phyloP scores from a whole-genome alignment of 1,140 invertebrate species.

The Ganaspis sp. region DNA sequence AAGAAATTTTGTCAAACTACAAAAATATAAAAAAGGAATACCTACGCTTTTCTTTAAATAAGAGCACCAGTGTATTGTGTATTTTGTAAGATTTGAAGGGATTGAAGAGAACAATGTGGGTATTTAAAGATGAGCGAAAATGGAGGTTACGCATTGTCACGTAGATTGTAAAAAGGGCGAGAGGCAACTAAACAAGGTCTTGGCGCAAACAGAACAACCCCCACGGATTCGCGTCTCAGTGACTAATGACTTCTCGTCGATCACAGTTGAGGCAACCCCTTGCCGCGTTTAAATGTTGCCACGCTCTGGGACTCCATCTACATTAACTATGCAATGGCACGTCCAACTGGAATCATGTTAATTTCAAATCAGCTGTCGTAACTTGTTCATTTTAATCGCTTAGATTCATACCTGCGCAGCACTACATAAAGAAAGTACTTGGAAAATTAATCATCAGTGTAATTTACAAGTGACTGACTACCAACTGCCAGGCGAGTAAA shows the following conservation, averaged over 20 bases:
- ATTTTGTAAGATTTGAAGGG: no score
- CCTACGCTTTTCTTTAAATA: no score
- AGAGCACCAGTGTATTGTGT: no score
- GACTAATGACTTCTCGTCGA: constrained; percentile 73
- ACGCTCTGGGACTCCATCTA: constrained; percentile 47
- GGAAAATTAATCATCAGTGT: constrained; percentile 15
- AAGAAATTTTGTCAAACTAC: no score
- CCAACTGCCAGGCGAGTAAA: neutral
- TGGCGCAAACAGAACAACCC: constrained; percentile 61
- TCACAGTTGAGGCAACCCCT: constrained; percentile 63
- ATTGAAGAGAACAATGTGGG: no score
- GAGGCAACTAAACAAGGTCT: constrained; percentile 58
- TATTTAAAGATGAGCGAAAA: constrained; percentile 40
- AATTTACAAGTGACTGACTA: neutral
- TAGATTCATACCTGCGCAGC: neutral
- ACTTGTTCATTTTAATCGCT: constrained; percentile 29
- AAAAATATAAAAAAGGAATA: no score
- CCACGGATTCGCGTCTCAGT: constrained; percentile 62
- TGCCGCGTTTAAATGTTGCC: constrained; percentile 50
- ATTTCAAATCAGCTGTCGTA: constrained; percentile 54
- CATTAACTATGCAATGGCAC: constrained; percentile 68
- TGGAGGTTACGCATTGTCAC: constrained; percentile 52
- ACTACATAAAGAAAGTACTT: neutral
- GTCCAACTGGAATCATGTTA: constrained; percentile 67
- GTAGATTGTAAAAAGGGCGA: constrained; percentile 37